Base-by-base conservation (phyloP, 2,797 vertebrate species). In the Cuculus canorus region DNA sequence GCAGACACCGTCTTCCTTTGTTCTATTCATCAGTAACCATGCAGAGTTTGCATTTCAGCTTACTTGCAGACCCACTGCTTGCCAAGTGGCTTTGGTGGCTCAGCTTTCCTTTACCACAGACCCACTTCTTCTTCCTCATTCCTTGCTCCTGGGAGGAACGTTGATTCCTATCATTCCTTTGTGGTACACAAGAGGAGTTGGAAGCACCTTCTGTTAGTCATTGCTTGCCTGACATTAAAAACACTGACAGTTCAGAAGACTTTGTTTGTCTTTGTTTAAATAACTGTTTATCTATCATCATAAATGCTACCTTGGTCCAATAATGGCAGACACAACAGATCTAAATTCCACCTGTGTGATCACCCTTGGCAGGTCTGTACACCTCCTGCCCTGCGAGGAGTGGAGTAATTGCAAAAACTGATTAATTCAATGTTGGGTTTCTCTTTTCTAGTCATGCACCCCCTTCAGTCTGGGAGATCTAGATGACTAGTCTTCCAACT, bases 191-290 rank as follows among this genome's bases (percentile, higher is more conserved):
- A 37, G 0, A 7, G 39, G 32, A 88, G 52, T 27, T 88, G 81
- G 80, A 93, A 90, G 48, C 56, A 84, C 63, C 14, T 23, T 30
- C 66, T 80, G 13, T 95, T 95, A 95, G 75, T 96, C 86, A 91
- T 52, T 82, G 30, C 68, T 94, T 66, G 41, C 48, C 56, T 84
- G 83, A 86, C 13, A 13, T 87, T 92, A 92, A 93, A 96, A 93
- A 60, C 60, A 71, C 78, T 37, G 32, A 19, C 56, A 50, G 14
- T 37, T 82, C 64, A 70, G 81, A 57, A 86, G n/a, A 73, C 19
- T 47, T 77, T 91, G 70, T 90, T 95, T 92, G n/a, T 50, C 45
- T 90, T 82, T 80, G 32, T 91, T 91, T 85, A 93, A 95, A 87
- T 73, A 91, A 61, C 33, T 89, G 64, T 92, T 96, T 94, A 90